These are phyloP conservation scores for Cataglyphis cursor DNA, from an alignment of 2,888 invertebrate genomes.

Conservation along the genomic window DNA sequence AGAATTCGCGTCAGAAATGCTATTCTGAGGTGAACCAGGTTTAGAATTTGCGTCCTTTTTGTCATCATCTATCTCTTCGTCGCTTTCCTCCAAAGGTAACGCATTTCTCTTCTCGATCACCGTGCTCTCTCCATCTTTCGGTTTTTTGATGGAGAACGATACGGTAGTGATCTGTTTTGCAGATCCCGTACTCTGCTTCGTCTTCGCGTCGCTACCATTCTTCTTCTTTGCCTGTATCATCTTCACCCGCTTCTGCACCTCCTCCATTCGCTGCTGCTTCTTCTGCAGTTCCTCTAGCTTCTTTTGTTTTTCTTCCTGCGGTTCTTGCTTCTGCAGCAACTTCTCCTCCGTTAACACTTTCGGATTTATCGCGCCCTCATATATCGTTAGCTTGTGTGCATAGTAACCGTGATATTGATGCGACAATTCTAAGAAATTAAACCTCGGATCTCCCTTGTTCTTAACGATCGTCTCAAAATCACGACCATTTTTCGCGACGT, in stretches of 20 bases:
- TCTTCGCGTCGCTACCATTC: constrained; percentile 79
- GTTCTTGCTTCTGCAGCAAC: constrained; percentile 83
- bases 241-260: constrained; percentile 84
- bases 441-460: constrained; percentile 94
- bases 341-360: constrained; percentile 85
- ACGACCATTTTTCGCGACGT: constrained; percentile 97
- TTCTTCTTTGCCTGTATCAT: constrained; percentile 86
- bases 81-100: constrained; percentile 92
- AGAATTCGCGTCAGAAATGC: constrained; percentile 14
- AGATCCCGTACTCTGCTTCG: constrained; percentile 76
- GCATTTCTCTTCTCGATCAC: constrained; percentile 90
- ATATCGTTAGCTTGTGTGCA: constrained; percentile 89
- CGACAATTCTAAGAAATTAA: constrained; percentile 93
- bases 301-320: constrained; percentile 84
- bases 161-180: constrained; percentile 88
- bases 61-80: constrained; percentile 82
- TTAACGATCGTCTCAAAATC: constrained; percentile 96
- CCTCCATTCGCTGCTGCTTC: constrained; percentile 85
- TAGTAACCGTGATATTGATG: constrained; percentile 95
- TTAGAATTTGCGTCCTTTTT: constrained; percentile 81
- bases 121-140: constrained; percentile 91
- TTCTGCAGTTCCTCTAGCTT: constrained; percentile 84
- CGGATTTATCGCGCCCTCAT: constrained; percentile 84
- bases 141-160: constrained; percentile 94
- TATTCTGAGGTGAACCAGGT: constrained; percentile 75